Evolutionary conservation across 2,888 invertebrate species (phyloP).

Genomic region (Hemicrepidius hirtus): DNA sequence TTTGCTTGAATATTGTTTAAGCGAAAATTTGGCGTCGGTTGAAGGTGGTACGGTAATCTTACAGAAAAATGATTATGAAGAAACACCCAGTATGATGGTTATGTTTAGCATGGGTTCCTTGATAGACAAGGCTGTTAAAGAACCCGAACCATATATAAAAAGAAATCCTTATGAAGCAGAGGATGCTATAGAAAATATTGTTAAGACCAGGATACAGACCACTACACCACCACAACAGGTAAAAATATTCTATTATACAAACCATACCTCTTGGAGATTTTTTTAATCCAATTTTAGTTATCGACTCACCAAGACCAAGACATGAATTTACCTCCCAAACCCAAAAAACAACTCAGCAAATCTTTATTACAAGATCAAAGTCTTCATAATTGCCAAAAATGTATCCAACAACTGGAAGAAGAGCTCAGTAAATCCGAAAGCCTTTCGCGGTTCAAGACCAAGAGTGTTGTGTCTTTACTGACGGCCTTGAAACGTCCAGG

Average conservation of each 20-base stretch:
- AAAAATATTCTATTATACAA: too few species aligned
- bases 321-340: neutral
- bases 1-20: slow-evolving; percentile 9
- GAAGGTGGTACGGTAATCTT: neutral
- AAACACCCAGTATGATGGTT: slow-evolving; percentile 22
- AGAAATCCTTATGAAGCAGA: slow-evolving; percentile 21
- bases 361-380: neutral
- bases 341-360: neutral
- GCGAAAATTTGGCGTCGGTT: slow-evolving; percentile 1
- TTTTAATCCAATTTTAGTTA: neutral
- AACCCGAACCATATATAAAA: slow-evolving; percentile 18
- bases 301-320: neutral
- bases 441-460: neutral
- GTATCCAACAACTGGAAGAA: neutral
- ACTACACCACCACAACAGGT: neutral
- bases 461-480: neutral
- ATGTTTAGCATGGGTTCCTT: slow-evolving; percentile 33
- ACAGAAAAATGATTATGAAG: neutral
- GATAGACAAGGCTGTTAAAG: slow-evolving; percentile 11
- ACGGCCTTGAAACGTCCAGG: neutral
- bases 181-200: neutral
- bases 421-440: neutral
- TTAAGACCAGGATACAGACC: neutral
- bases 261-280: too few species aligned
- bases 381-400: neutral